Base-by-base conservation (phyloP, 2,113 vertebrate species). In the Microcebus tavaratra region DNA sequence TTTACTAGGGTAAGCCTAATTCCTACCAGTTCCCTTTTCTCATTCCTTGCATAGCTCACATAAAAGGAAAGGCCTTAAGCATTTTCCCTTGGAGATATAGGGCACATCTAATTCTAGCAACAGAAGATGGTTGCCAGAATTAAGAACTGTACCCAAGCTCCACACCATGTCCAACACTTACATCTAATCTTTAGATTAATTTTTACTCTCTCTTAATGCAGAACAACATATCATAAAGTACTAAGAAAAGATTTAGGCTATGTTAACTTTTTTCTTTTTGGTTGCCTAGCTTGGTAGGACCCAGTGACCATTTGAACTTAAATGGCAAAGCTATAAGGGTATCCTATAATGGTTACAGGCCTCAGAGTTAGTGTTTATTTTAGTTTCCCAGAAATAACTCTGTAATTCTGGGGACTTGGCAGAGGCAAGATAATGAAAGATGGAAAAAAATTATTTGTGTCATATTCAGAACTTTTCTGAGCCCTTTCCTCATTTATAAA, bases 191-290 rank as follows among this genome's bases (percentile, higher is more conserved):
- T 81, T 68, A 53, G 48, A 92, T 87, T 88, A 79, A n/a, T 72
- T 95, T 96, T 84, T 68, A 88, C 29, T 92, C 83, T 95, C 65
- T 88, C 84, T 97, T 96, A 95, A 67, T 36, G 31, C 39, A 68
- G 25, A 75, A 23, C 3, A 48, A 89, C 3, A 18, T 36, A 55
- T 57, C 61, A 55, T 17, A 83, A 70, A 65, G 25, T 95, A 29
- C 34, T 85, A 92, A 89, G 48, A 82, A 78, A 93, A 90, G 29
- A 80, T 80, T 55, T 67, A 82, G 76, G 42, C 42, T 48, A 76
- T 65, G 36, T 57, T 23, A 3, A 83, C 23, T 85, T 91, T 79
- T 48, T 94, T 88, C 31, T 70, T 88, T 91, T 79, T 73, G 39
- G 39, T 27, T 92, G 42, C 25, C 17, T 45, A 48, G 31, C 23